phyloP scores from a whole-genome alignment of 2,888 invertebrate genomes.

The Pemphredon lugubris region DNA sequence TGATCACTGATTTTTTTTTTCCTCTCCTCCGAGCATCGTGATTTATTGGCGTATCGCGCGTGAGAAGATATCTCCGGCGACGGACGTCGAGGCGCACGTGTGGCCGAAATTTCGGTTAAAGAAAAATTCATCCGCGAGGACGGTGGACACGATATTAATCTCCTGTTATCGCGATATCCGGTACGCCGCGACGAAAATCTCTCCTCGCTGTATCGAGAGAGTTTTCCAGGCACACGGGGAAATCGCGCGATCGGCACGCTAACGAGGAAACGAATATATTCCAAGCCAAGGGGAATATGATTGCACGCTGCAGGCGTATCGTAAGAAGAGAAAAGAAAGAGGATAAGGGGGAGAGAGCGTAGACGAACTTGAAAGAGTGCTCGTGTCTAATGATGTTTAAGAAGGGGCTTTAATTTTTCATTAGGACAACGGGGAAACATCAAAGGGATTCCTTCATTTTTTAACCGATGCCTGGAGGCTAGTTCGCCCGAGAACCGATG shows the following conservation, averaged over 20 bases:
- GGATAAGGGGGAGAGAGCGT: constrained; percentile 35
- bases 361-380: constrained; percentile 72
- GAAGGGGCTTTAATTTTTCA: constrained; percentile 81
- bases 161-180: too few relatives aligned
- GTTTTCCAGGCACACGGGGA: background rate
- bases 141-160: too few relatives aligned
- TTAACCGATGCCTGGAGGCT: constrained; percentile 77
- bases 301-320: constrained; percentile 57
- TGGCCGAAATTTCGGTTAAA: constrained; percentile 41
- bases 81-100: constrained; percentile 54
- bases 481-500: constrained; percentile 62
- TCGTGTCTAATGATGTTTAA: constrained; percentile 80
- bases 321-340: constrained; percentile 40
- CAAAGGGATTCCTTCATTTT: constrained; percentile 79
- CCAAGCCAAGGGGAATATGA: constrained; percentile 46
- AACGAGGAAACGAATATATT: constrained; percentile 33
- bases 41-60: constrained; percentile 66
- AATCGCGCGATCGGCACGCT: constrained; percentile 22
- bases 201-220: background rate
- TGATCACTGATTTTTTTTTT: constrained; percentile 66
- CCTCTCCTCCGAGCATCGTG: constrained; percentile 61
- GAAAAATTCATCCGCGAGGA: too few relatives aligned
- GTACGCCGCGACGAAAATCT: too few relatives aligned
- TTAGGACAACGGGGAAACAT: constrained; percentile 78
- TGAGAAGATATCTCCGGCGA: constrained; percentile 64